phyloP scores from a whole-genome alignment of 2,797 vertebrate species.

The Tachyglossus aculeatus region DNA sequence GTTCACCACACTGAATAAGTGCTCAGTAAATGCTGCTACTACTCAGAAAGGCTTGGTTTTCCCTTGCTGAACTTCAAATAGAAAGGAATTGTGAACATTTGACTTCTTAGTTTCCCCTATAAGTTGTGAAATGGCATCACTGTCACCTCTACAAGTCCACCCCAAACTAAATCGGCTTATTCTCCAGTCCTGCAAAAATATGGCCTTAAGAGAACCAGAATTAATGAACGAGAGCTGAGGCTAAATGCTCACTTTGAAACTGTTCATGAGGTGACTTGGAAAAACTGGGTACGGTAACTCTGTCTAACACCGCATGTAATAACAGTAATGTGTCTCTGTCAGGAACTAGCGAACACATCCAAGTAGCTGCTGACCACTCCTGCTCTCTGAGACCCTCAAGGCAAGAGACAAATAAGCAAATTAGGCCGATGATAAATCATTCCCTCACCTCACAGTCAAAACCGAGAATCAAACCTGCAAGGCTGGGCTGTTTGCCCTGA shows the following conservation, averaged over 20 bases:
- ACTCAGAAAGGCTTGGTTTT: too few species aligned
- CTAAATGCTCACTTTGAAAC: not conserved
- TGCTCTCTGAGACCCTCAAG: conserved; percentile 16
- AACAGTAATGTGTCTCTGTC: conserved; percentile 55
- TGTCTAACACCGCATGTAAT: conserved; percentile 45
- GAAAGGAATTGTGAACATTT: too few species aligned
- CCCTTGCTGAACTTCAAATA: too few species aligned
- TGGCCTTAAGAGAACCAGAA: too few species aligned
- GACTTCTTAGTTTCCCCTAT: too few species aligned
- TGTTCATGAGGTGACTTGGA: conserved; percentile 36
- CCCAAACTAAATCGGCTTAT: too few species aligned
- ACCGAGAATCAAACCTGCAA: not conserved
- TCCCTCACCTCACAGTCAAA: not conserved
- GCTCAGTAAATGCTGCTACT: too few species aligned
- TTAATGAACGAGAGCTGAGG: not conserved
- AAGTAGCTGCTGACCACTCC: conserved; percentile 15
- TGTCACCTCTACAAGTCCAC: too few species aligned
- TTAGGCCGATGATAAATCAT: conserved; percentile 27
- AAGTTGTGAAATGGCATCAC: too few species aligned
- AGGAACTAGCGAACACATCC: not conserved
- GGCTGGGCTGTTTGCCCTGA: too few species aligned
- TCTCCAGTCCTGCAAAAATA: too few species aligned
- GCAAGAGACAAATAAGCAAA: conserved; percentile 39
- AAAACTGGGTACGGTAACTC: conserved; percentile 4
- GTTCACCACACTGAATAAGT: too few species aligned